Evolutionary conservation across 2,113 vertebrate genomes (phyloP).

Genomic region (Girardinichthys multiradiatus): DNA sequence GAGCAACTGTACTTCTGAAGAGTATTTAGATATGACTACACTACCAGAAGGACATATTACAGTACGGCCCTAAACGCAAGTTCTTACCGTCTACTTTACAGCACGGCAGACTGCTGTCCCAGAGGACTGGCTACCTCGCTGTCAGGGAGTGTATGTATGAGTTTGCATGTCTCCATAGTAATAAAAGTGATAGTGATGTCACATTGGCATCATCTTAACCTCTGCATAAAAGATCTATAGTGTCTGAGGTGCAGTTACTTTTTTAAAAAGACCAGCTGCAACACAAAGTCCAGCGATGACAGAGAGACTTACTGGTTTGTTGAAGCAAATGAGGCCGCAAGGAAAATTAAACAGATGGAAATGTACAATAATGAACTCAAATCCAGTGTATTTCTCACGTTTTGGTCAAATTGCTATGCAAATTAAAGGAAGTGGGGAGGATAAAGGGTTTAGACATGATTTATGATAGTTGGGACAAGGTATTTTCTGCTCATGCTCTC

Average conservation of each 20-base stretch:
- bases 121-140: neutral
- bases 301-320: neutral
- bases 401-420: neutral
- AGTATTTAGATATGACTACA: neutral
- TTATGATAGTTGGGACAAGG: slow-evolving; percentile 8
- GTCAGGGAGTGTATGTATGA: neutral
- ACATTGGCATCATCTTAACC: neutral
- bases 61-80: neutral
- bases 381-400: neutral
- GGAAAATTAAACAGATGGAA: slow-evolving; percentile 20
- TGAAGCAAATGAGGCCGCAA: neutral
- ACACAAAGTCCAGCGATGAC: slow-evolving; percentile 27
- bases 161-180: neutral
- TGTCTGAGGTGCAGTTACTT: neutral
- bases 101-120: neutral
- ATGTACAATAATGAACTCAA: neutral
- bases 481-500: slow-evolving; percentile 4
- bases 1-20: neutral
- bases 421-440: neutral
- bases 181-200: neutral
- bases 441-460: neutral
- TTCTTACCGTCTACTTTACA: neutral
- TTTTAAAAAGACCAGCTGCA: slow-evolving; percentile 8
- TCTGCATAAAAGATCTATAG: neutral
- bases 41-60: neutral